These are phyloP conservation scores for Pocillopora verrucosa DNA, from an alignment of 64 coral and sea anemone species.

Conservation along the genomic window DNA sequence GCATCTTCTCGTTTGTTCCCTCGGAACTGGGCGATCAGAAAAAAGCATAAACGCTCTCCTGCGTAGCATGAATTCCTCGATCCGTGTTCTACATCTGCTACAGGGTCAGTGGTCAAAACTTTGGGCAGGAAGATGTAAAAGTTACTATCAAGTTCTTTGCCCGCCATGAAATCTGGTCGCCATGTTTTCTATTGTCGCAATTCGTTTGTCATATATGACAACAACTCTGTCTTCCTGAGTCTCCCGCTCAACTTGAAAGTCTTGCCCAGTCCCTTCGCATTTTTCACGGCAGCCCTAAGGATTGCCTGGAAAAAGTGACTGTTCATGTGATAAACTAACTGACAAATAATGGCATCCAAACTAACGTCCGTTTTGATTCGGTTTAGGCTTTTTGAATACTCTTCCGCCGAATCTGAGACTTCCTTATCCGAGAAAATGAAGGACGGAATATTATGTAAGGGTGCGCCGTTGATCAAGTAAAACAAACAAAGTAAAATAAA, in stretches of 20 bases:
- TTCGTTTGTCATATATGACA: not conserved
- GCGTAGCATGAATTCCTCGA: slow-evolving; percentile 85
- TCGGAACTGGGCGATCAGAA: slow-evolving; percentile 92
- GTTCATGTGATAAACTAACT: not conserved
- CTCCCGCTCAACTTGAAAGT: not conserved
- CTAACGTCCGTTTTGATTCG: too few relatives aligned
- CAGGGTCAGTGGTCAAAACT: slow-evolving; percentile 64
- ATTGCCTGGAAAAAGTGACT: not conserved
- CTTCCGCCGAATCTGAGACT: too few relatives aligned
- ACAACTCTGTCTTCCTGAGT: not conserved
- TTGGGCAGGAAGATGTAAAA: slow-evolving; percentile 90
- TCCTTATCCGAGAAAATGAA: too few relatives aligned
- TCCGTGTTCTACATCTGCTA: slow-evolving; percentile 81
- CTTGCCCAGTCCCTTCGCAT: not conserved
- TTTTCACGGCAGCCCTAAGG: not conserved
- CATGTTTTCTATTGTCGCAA: slow-evolving; percentile 24
- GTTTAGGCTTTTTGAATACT: too few relatives aligned
- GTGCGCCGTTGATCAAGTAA: too few relatives aligned
- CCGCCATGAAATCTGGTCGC: slow-evolving; percentile 58
- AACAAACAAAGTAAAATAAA: too few relatives aligned
- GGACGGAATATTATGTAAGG: too few relatives aligned
- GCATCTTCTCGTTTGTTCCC: slow-evolving; percentile 49
- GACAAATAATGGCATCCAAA: too few relatives aligned
- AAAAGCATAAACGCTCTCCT: slow-evolving; percentile 77
- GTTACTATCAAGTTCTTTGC: slow-evolving; percentile 85